Percentiles rank a stretch among this genome's conserved stretches.
Evolutionary conservation across 2,888 invertebrate genomes (phyloP).

Genomic region (Minunthozetes semirufus): DNA sequence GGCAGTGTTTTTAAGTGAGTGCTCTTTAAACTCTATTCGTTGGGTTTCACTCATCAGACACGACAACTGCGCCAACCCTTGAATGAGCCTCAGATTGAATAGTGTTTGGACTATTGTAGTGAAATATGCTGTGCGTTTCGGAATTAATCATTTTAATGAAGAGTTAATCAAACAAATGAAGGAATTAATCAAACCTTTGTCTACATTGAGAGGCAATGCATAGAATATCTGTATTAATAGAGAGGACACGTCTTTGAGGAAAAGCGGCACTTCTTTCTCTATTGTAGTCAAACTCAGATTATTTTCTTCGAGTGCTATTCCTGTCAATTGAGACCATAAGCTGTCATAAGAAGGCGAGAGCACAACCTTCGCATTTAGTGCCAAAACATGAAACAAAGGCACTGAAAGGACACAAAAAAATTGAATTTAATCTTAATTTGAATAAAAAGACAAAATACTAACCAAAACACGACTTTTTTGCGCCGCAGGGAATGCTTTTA

Average conservation of each 20-base stretch:
- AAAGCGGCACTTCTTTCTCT: conserved; percentile 65
- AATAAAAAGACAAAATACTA: conserved; percentile 21
- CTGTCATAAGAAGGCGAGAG: conserved; percentile 51
- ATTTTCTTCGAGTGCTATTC: conserved; percentile 43
- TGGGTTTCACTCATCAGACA: conserved; percentile 48
- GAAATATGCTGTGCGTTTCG: conserved; percentile 65
- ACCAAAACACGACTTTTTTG: conserved; percentile 42
- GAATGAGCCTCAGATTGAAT: conserved; percentile 81
- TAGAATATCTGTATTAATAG: conserved; percentile 78
- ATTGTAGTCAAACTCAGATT: conserved; percentile 42
- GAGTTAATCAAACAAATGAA: not conserved
- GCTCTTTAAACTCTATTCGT: conserved; percentile 46
- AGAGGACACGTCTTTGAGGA: conserved; percentile 77
- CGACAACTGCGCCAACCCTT: conserved; percentile 69
- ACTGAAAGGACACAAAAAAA: conserved; percentile 51
- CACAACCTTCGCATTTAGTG: conserved; percentile 72
- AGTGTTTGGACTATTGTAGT: conserved; percentile 76
- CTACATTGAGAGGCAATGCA: conserved; percentile 73
- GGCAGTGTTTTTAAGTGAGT: conserved; percentile 40
- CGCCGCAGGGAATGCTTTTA: conserved; percentile 23
- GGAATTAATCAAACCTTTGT: conserved; percentile 62
- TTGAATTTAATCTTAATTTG: not conserved
- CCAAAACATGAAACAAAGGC: conserved; percentile 77
- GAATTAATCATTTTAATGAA: conserved; percentile 30
- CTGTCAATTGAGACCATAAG: conserved; percentile 49